Evolutionary conservation across 1,140 invertebrate species (phyloP), one percentile per base, ranked within the genome.

Genomic region (Drosophila murphyi): DNA sequence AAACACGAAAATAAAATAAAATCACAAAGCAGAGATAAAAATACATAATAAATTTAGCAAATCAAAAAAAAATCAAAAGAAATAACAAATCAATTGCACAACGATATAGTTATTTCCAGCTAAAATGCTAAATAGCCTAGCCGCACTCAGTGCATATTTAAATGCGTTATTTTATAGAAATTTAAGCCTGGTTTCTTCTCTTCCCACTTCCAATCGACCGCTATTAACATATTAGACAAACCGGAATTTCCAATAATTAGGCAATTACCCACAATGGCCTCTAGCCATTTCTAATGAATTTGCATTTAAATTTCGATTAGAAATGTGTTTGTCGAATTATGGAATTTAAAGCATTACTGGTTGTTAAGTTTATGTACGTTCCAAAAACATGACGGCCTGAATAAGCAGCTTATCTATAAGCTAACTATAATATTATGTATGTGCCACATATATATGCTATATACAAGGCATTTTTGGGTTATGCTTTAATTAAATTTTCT

Each of bases 401-500:
- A 43, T 47, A 47, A 31, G 47, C 60, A 47, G 20, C 20, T 2
- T 20, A 20, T 20, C 20, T 20, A 20, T 20, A 20, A 20, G 20
- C 20, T 20, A 20, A 20, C 20, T 12, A 12, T 12, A 12, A 20
- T 20, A 1, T 20, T 34, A 7, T 37, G 35, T 37, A 7, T 37
- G 7, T 28, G 37, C 48, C 48, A 54, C 41, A 73, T 68, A 28
- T 60, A 59, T 73, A 52, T 45, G 48, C 35, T 57, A 60, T 52
- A 62, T 74, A 10, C 57, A 39, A 56, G 51, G 35, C 52, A 63
- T 74, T 62, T 74, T 70, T 34, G 68, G 54, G 72, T 59, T 75
- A 59, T 71, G 67, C 39, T 39, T 75, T 75, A 75, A 75, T 75
- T 75, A 75, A 75, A 75, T 75, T 75, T 71, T 57, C 43, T 31